phyloP scores from a whole-genome alignment of 1,140 invertebrate genomes.

The Ephestia elutella region DNA sequence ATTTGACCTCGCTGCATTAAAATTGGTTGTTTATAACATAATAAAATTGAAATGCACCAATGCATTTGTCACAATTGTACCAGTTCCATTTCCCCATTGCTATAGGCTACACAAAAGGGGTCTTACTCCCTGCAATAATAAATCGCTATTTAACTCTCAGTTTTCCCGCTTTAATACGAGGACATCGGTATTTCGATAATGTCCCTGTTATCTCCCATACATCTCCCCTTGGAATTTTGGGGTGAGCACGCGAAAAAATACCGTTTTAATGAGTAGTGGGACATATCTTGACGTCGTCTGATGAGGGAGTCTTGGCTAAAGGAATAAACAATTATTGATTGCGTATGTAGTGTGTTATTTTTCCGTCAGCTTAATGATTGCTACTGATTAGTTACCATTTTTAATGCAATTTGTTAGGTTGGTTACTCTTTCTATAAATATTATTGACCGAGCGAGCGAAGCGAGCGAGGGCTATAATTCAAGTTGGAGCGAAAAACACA shows the following conservation, averaged over 20 bases:
- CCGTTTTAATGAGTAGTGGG: constrained; percentile 59
- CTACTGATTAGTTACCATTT: too few relatives aligned
- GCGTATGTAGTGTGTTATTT: not conserved
- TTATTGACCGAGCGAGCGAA: too few relatives aligned
- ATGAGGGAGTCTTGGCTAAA: not conserved
- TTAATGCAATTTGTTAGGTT: too few relatives aligned
- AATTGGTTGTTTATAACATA: too few relatives aligned
- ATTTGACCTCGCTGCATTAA: too few relatives aligned
- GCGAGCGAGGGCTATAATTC: too few relatives aligned
- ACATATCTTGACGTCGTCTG: constrained; percentile 21
- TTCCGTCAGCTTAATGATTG: not conserved
- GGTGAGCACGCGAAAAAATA: constrained; percentile 63
- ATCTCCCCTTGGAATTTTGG: constrained; percentile 58
- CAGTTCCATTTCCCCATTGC: not conserved
- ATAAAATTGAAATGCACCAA: too few relatives aligned
- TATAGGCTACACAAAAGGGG: not conserved
- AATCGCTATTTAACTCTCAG: constrained; percentile 50
- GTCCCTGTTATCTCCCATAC: constrained; percentile 56
- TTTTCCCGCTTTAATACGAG: constrained; percentile 43
- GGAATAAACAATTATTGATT: not conserved
- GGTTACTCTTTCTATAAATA: too few relatives aligned
- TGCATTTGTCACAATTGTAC: not conserved
- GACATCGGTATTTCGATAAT: constrained; percentile 65
- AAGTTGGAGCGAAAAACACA: too few relatives aligned
- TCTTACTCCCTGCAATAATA: constrained; percentile 30